A percentile compares a stretch with the other conserved stretches of the same genome.
Evolutionary conservation across 2,113 vertebrate species (phyloP).

Genomic region (Dinomys branickii): DNA sequence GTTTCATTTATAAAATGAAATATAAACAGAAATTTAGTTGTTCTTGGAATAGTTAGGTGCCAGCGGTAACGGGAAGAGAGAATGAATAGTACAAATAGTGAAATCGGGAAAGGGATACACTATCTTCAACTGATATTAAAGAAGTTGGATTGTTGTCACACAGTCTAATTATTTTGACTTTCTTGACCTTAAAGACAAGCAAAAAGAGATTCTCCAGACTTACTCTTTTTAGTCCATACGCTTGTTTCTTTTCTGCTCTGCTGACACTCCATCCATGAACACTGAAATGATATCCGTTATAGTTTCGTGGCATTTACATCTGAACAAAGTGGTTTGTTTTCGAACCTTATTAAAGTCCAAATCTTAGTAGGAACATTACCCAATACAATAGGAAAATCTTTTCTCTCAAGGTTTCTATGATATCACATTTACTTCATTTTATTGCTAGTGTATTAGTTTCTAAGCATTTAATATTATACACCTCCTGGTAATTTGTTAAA

Average conservation of each 20-base stretch:
- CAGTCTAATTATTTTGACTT: not conserved
- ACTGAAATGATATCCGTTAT: not conserved
- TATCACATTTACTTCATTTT: not conserved
- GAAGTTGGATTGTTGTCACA: not conserved
- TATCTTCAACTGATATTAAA: not conserved
- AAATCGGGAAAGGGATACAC: not conserved
- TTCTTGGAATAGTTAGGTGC: not conserved
- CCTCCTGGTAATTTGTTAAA: not conserved
- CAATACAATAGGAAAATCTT: not conserved
- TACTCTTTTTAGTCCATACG: not conserved
- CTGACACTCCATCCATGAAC: not conserved
- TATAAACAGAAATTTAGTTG: not conserved
- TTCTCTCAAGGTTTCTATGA: not conserved
- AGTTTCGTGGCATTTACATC: not conserved
- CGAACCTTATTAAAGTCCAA: not conserved
- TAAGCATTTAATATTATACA: not conserved
- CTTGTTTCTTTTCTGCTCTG: not conserved
- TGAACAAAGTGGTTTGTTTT: not conserved
- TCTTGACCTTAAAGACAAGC: not conserved
- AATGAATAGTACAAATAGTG: not conserved
- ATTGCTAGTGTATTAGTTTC: not conserved
- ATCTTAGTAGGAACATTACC: not conserved
- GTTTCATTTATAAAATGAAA: too few species aligned
- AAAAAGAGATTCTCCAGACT: not conserved
- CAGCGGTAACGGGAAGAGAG: not conserved